These are phyloP conservation scores for Liopterus haemorrhoidalis DNA, from an alignment of 2,888 invertebrate genomes.

Conservation along the genomic window DNA sequence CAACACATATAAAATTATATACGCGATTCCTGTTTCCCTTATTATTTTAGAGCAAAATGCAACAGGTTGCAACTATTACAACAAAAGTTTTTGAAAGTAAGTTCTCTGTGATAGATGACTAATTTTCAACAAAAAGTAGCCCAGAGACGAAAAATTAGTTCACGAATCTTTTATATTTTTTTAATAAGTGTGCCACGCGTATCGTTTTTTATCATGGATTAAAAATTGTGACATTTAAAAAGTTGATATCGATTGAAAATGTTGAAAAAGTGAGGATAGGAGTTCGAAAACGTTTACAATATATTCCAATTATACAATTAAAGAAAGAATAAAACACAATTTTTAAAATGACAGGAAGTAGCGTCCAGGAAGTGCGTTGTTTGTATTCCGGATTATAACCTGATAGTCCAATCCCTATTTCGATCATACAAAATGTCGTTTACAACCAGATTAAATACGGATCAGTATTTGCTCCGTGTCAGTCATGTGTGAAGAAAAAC, in stretches of 20 bases:
- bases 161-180: too few relatives aligned
- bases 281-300: neutral
- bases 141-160: too few relatives aligned
- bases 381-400: neutral
- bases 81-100: neutral
- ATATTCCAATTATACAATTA: neutral
- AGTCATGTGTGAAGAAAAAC: neutral
- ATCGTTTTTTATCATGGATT: too few relatives aligned
- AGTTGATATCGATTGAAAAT: neutral
- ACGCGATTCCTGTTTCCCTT: neutral
- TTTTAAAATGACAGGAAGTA: neutral
- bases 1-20: neutral
- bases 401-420: neutral
- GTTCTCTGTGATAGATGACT: too few relatives aligned
- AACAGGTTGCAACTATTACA: too few relatives aligned
- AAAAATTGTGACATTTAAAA: too few relatives aligned
- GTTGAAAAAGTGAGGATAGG: neutral
- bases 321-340: neutral
- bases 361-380: neutral
- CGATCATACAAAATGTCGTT: neutral
- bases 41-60: neutral
- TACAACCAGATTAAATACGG: conserved; percentile 2
- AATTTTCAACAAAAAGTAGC: too few relatives aligned
- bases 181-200: too few relatives aligned
- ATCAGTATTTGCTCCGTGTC: neutral